phyloP scores from a whole-genome alignment of 1,140 invertebrate genomes.

The Caerostris darwini region DNA sequence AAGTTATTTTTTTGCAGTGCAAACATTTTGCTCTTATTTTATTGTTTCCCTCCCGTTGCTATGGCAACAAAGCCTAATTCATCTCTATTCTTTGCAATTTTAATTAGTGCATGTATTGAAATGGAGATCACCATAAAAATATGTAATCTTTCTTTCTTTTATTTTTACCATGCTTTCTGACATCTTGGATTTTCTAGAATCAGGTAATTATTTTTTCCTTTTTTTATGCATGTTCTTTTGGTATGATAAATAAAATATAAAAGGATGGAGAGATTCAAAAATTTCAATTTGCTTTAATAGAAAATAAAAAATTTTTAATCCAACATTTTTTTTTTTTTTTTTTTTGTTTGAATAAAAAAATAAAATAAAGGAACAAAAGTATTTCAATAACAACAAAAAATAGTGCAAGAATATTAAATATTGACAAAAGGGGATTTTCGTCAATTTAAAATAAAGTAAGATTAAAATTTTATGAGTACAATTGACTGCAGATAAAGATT shows the following conservation, averaged over 20 bases:
- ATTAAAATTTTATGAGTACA: too few relatives aligned
- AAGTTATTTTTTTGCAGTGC: too few relatives aligned
- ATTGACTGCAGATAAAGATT: too few relatives aligned
- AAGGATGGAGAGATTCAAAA: not conserved
- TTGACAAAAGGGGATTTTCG: too few relatives aligned
- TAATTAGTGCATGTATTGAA: not conserved
- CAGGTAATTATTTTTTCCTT: conserved; percentile 18
- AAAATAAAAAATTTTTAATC: not conserved
- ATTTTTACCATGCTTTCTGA: conserved; percentile 29
- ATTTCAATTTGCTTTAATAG: not conserved
- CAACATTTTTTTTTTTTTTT: too few relatives aligned
- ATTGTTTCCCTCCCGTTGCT: not conserved
- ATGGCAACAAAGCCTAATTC: not conserved
- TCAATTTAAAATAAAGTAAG: too few relatives aligned
- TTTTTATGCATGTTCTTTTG: not conserved
- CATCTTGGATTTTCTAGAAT: conserved; percentile 31
- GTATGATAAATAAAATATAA: not conserved
- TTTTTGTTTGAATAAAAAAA: too few relatives aligned
- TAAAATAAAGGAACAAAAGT: too few relatives aligned
- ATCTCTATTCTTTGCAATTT: not conserved
- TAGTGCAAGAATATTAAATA: too few relatives aligned
- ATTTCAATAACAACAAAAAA: too few relatives aligned
- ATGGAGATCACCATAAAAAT: not conserved
- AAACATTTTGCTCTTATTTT: not conserved
- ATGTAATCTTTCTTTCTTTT: not conserved